Base-by-base conservation (phyloP, 2,888 invertebrate species). In the Diadegma fenestrale region DNA sequence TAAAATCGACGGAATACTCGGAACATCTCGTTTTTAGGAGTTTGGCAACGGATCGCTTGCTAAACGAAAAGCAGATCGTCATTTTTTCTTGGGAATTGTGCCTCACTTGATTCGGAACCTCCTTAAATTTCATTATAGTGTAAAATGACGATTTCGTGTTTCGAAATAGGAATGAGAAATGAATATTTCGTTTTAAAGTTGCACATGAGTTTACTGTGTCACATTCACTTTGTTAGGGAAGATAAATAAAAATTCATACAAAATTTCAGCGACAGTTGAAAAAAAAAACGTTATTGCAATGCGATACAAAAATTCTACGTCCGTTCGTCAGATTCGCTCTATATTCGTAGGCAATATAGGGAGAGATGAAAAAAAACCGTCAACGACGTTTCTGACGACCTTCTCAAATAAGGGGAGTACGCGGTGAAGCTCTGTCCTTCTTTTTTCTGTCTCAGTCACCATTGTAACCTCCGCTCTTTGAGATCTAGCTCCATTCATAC, bases 381-480 rank as follows among this genome's bases (percentile, higher is more conserved):
- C 78, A 81, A 75, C 33, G 81, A 54, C 61, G 69, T 78, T 81
- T 84, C 77, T 68, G 78, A 81, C 80, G 68, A 73, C 51, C 61
- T 64, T 54, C 63, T 81, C 73, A 73, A 84, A 72, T 81, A 77
- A 63, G 66, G 73, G 78, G 73, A 76, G 63, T 72, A 48, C 66
- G 45, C 66, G 45, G 33, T 33, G 75, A 69, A 77, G 80, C 17
- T 75, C 48, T 26, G 30, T 68, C 37, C n/a, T 41, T 22, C 19
- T 54, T 41, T 30, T 12, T 30, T 51, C 37, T 43, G 37, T 73
- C 61, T 58, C 43, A 30, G n/a, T 73, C 61, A 61, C 41, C 41
- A 43, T 43, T 43, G 19, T 26, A 66, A 12, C 43, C 84, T 76
- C 66, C n/a, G 37, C 45, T 43, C 43, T 81, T 37, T 58, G 45